Conservation (phyloP, 1,140 invertebrate species). For the Kradibia gibbosae region DNA sequence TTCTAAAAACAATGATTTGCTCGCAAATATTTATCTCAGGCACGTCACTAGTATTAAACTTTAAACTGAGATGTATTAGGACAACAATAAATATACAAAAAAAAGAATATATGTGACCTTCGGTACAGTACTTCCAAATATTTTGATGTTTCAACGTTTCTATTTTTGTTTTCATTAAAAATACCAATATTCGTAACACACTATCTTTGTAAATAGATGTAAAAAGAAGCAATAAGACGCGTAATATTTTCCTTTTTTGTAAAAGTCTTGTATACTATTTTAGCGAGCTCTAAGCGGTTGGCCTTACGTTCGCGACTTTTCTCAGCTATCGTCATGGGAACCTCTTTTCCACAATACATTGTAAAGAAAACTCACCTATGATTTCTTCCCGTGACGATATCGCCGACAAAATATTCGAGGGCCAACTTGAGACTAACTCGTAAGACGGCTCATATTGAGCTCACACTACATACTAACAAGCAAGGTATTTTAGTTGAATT, state of each 20-base stretch:
- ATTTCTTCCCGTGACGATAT: slow-evolving; percentile 27
- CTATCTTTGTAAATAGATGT: slow-evolving; percentile 63
- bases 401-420: slow-evolving; percentile 30
- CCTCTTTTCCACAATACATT: slow-evolving; percentile 7
- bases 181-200: slow-evolving; percentile 32
- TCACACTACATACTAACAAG: slow-evolving; percentile 58
- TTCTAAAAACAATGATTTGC: not conserved
- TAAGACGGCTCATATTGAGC: slow-evolving; percentile 68
- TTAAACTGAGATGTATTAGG: not conserved
- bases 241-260: slow-evolving; percentile 55
- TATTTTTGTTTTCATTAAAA: not conserved
- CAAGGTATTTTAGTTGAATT: slow-evolving; percentile 65
- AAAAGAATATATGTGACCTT: slow-evolving; percentile 52
- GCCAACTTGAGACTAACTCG: slow-evolving; percentile 60
- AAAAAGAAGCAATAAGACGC: slow-evolving; percentile 57
- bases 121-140: slow-evolving; percentile 51
- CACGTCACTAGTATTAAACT: slow-evolving; percentile 38
- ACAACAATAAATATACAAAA: slow-evolving; percentile 4
- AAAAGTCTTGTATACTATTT: slow-evolving; percentile 59
- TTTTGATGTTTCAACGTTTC: not conserved
- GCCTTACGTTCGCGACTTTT: not conserved
- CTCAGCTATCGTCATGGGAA: slow-evolving; percentile 32
- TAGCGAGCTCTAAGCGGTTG: slow-evolving; percentile 46
- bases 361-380: slow-evolving; percentile 1
- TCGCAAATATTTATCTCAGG: not conserved